Percentiles rank a stretch among this genome's conserved stretches.
Conservation (phyloP, 2,113 vertebrate species). For the Paedocypris sp. region DNA sequence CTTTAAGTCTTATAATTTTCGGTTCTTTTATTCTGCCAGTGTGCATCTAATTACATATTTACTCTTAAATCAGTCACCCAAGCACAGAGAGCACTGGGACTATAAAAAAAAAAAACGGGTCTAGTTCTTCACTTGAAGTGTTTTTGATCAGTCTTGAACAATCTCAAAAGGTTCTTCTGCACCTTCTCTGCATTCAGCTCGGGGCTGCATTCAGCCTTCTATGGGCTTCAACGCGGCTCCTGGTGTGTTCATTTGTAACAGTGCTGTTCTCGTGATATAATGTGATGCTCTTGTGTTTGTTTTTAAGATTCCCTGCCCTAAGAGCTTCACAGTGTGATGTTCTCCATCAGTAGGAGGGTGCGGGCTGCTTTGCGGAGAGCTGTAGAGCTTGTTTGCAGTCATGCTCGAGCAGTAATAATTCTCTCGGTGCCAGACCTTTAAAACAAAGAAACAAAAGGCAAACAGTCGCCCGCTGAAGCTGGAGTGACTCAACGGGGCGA, state of each 20-base stretch:
- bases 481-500: slow-evolving; percentile 13
- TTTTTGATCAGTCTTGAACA: not conserved
- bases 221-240: not conserved
- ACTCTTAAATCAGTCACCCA: not conserved
- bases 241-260: slow-evolving; percentile 6
- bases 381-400: slow-evolving; percentile 29
- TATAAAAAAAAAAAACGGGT: not conserved
- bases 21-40: no score
- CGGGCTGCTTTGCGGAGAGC: slow-evolving; percentile 10
- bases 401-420: slow-evolving; percentile 35
- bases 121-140: not conserved
- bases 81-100: not conserved
- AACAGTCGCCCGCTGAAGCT: slow-evolving; percentile 19
- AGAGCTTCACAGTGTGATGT: slow-evolving; percentile 6
- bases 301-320: slow-evolving; percentile 15
- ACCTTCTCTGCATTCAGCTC: not conserved
- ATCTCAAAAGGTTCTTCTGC: not conserved
- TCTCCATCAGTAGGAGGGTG: slow-evolving; percentile 18
- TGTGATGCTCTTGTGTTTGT: slow-evolving; percentile 27
- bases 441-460: slow-evolving; percentile 35
- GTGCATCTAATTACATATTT: no score
- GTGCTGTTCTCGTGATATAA: slow-evolving; percentile 9
- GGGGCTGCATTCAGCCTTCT: not conserved
- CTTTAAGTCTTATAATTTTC: no score
- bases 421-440: slow-evolving; percentile 35